Percentiles rank a stretch among this genome's conserved stretches.
Conservation (phyloP, 53 echinoderm and acorn worm species). For the Apostichopus leukothele region DNA sequence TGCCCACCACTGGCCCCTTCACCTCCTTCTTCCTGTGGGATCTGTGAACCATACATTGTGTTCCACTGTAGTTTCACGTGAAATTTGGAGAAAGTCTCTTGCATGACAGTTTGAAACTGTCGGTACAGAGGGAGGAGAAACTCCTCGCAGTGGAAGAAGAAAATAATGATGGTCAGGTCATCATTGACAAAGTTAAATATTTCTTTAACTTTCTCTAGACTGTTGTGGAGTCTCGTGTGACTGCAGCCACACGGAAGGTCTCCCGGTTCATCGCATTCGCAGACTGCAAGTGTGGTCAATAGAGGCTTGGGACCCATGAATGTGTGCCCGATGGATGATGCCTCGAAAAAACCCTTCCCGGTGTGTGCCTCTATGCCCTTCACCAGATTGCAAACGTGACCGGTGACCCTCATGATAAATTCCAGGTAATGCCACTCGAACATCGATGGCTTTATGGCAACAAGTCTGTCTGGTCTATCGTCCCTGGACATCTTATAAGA, state of each 20-base stretch:
- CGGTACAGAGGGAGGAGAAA: background rate
- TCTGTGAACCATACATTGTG: constrained; percentile 11
- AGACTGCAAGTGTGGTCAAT: background rate
- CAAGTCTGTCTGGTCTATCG: background rate
- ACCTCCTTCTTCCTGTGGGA: background rate
- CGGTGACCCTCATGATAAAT: background rate
- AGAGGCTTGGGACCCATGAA: constrained; percentile 14
- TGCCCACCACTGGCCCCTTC: background rate
- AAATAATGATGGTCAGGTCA: background rate
- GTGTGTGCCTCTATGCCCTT: constrained; percentile 2
- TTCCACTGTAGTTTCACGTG: background rate
- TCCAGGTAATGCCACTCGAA: background rate
- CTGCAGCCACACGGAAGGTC: background rate
- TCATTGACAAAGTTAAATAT: background rate
- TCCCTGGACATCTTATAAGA: background rate
- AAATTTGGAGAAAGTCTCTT: background rate
- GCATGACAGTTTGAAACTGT: background rate
- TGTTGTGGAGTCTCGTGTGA: background rate
- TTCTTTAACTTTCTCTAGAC: background rate
- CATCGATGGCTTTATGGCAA: background rate
- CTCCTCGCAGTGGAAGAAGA: constrained; percentile 4
- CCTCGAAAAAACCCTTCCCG: background rate
- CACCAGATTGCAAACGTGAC: background rate
- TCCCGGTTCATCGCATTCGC: background rate
- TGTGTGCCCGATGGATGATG: background rate